Percentiles rank a stretch among this genome's conserved stretches.
Evolutionary conservation across 2,888 invertebrate genomes (phyloP).

Genomic region (Timema podura): DNA sequence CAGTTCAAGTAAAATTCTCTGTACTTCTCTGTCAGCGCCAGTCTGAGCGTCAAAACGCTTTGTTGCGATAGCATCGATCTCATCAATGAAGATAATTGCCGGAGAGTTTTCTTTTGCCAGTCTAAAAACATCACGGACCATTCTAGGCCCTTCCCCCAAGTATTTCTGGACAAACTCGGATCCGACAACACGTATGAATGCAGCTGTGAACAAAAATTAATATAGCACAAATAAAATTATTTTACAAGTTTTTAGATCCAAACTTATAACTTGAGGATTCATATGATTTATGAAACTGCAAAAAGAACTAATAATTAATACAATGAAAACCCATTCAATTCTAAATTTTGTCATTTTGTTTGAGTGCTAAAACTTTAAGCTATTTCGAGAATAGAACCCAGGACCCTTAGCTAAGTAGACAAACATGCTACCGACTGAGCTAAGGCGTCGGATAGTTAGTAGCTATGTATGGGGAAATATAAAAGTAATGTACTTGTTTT

Average conservation of each 20-base stretch:
- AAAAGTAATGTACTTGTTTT: too few species aligned
- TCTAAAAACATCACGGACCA: constrained; percentile 99
- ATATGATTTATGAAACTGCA: background rate
- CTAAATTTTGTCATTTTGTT: too few species aligned
- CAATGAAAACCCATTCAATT: background rate
- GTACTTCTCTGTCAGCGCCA: constrained; percentile 97
- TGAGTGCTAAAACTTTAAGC: too few species aligned
- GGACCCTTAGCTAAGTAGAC: too few species aligned
- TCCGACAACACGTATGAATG: constrained; percentile 97
- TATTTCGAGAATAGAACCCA: too few species aligned
- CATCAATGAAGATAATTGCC: constrained; percentile 99
- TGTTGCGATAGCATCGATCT: constrained; percentile 99
- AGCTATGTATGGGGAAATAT: too few species aligned
- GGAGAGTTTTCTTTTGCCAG: constrained; percentile 99
- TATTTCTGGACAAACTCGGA: constrained; percentile 99
- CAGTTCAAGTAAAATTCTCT: constrained; percentile 92
- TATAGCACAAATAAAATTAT: background rate
- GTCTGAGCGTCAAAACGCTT: constrained; percentile 99
- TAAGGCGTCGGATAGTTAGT: too few species aligned
- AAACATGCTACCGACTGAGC: too few species aligned
- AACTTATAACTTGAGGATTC: background rate
- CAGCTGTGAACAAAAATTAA: constrained; percentile 57
- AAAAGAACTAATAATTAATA: constrained; percentile 16
- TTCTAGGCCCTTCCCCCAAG: constrained; percentile 96
- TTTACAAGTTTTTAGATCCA: background rate